These are phyloP conservation scores for Pseudorectes ferrugineus DNA, from an alignment of 2,113 vertebrate species.

Conservation along the genomic window DNA sequence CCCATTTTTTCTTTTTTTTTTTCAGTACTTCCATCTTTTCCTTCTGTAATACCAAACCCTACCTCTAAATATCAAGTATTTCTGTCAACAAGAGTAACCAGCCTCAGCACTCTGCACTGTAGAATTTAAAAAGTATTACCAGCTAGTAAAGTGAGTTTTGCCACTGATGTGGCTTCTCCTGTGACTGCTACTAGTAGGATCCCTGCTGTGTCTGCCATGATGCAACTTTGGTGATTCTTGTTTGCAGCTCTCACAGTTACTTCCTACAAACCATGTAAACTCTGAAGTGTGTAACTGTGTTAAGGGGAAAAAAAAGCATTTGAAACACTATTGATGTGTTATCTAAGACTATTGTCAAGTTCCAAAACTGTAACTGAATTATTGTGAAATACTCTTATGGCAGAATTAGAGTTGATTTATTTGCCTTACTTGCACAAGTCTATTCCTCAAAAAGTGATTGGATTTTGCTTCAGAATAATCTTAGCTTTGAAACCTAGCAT, in stretches of 20 bases:
- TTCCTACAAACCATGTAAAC: neutral
- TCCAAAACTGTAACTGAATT: neutral
- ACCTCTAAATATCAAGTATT: neutral
- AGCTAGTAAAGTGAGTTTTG: neutral
- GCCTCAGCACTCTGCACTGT: neutral
- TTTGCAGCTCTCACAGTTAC: neutral
- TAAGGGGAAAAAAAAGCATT: neutral
- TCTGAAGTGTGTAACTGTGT: neutral
- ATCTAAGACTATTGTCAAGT: neutral
- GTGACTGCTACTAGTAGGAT: neutral
- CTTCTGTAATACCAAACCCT: neutral
- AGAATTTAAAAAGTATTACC: neutral
- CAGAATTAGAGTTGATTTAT: neutral
- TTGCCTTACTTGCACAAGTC: neutral
- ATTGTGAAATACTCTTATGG: neutral
- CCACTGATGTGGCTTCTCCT: neutral
- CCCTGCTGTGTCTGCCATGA: neutral
- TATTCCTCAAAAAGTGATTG: neutral
- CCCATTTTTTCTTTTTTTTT: neutral
- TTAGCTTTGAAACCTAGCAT: neutral
- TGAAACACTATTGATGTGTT: fast-evolving
- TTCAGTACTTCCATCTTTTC: neutral
- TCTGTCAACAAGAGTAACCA: neutral
- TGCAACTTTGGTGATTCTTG: neutral
- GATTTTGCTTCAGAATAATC: neutral